These are phyloP conservation scores for Macropus fuliginosus DNA, from an alignment of 2,797 vertebrate genomes.

Conservation along the genomic window DNA sequence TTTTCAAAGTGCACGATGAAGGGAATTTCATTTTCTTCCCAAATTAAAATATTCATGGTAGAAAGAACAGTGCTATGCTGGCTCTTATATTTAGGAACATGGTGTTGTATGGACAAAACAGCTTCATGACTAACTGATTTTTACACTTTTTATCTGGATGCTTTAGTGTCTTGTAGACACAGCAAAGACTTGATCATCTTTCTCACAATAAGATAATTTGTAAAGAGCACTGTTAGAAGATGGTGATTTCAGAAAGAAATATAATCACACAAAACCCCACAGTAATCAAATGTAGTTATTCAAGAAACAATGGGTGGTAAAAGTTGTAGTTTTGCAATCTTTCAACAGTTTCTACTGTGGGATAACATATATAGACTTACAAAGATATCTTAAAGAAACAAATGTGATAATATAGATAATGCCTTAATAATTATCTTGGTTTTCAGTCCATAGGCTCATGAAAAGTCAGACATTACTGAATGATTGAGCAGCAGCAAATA, in stretches of 20 bases:
- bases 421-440: not conserved
- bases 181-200: slow-evolving; percentile 34
- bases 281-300: slow-evolving; percentile 12
- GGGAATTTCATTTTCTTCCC: slow-evolving; percentile 48
- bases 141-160: not conserved
- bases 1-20: slow-evolving; percentile 58
- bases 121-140: slow-evolving; percentile 22
- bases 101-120: slow-evolving; percentile 51
- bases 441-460: not conserved
- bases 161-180: slow-evolving; percentile 20
- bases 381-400: not conserved
- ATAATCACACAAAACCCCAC: slow-evolving; percentile 8
- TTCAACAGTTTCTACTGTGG: not conserved
- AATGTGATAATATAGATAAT: not conserved
- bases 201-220: not conserved
- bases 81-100: slow-evolving; percentile 6
- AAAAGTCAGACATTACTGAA: not conserved
- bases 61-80: not conserved
- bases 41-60: slow-evolving; percentile 32
- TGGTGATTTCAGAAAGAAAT: slow-evolving; percentile 8
- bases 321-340: slow-evolving; percentile 42
- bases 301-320: slow-evolving; percentile 2
- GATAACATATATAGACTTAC: not conserved
- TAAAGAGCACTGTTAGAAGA: slow-evolving; percentile 31
- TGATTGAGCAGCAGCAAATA: not conserved